Base-by-base conservation (phyloP, 2,888 invertebrate genomes). In the Tribolium freemani region DNA sequence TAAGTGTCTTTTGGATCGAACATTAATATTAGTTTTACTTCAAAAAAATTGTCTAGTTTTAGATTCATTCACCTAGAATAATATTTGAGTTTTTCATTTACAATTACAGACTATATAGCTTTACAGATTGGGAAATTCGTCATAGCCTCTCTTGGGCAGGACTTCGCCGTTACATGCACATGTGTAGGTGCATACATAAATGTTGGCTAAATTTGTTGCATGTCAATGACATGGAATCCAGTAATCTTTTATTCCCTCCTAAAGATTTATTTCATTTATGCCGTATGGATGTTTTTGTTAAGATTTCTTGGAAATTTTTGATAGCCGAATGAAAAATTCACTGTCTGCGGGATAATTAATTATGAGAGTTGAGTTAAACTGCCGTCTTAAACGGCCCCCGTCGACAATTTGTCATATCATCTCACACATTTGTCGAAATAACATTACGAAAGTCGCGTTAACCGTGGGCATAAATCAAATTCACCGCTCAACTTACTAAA, bases 391-490 rank as follows among this genome's bases (percentile, higher is more conserved):
- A 60, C 58, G 60, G 16, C 46, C 51, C 48, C 20, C 45, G 58
- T 51, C 4, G 38, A 51, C 20, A 50, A 72, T 72, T 72, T 72
- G 67, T 72, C 71, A 72, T 61, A 46, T 13, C 60, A 16, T 44
- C 68, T 72, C 67, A 66, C 71, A 71, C 68, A 72, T 64, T 63
- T 64, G 63, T 64, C 69, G 57, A 69, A 69, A 72, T 57, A 20
- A 72, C 58, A 72, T 72, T 72, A 69, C 31, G 64, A 45, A 64
- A 68, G 63, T 67, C 54, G 72, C 60, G 71, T 66, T 71, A 71
- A 72, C 48, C 16, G 61, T 38, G 26, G 21, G 10, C 53, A 72
- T 72, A 69, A 72, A 72, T 72, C 72, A 72, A 61, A 60, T 44
- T 20, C 30, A 30, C 48, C 13, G 51, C 44, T 16, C 48, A 66